phyloP scores from a whole-genome alignment of 2,888 invertebrate genomes.

The Metacarcinus magister region DNA sequence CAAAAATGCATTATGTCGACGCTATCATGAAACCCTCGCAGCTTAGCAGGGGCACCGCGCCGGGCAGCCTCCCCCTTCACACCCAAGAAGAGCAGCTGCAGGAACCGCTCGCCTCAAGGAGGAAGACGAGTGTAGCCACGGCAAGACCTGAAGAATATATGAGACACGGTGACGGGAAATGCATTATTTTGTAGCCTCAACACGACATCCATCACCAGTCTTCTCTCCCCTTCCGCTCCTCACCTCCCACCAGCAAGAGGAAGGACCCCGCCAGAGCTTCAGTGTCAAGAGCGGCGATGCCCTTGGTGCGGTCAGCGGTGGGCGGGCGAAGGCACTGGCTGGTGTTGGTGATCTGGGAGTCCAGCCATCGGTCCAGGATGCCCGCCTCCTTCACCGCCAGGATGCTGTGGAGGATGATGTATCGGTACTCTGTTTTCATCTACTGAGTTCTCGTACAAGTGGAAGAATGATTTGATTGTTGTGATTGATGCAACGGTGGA shows the following conservation, averaged over 20 bases:
- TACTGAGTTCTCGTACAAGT: too few species aligned
- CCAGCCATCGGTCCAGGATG: constrained; percentile 60
- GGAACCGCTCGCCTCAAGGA: neutral
- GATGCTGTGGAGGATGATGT: neutral
- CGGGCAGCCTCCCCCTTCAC: neutral
- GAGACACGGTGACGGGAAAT: neutral
- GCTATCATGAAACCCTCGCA: neutral
- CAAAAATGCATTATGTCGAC: too few species aligned
- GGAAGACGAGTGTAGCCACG: neutral
- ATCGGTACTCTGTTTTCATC: too few species aligned
- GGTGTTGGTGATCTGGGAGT: constrained; percentile 64
- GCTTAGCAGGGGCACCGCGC: neutral
- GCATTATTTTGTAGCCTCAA: neutral
- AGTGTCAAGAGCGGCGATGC: constrained; percentile 64
- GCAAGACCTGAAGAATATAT: neutral
- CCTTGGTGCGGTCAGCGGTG: constrained; percentile 60
- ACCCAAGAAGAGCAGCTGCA: neutral
- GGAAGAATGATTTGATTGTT: too few species aligned
- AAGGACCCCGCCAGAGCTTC: constrained; percentile 54
- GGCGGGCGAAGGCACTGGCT: constrained; percentile 70
- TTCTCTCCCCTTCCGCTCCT: neutral
- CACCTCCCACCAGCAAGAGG: constrained; percentile 64
- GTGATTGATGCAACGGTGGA: too few species aligned
- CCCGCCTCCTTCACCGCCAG: constrained; percentile 54
- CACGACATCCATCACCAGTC: neutral